These are phyloP conservation scores for Tyto alba DNA, from an alignment of 2,113 vertebrate genomes.

Conservation along the genomic window DNA sequence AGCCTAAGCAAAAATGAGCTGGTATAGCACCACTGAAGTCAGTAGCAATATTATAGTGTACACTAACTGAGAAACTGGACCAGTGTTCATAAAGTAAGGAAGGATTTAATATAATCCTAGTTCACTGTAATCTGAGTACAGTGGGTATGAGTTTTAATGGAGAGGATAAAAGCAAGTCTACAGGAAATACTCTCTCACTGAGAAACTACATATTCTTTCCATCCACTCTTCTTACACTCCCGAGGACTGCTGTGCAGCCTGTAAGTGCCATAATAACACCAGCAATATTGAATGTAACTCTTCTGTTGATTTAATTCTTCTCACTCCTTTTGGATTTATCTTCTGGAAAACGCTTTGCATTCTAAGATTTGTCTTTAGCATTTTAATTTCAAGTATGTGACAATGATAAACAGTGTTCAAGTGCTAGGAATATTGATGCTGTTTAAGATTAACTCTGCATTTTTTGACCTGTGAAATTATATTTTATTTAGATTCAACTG, in stretches of 20 bases:
- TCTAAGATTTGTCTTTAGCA: slow-evolving; percentile 11
- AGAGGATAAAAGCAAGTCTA: background rate
- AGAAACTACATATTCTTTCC: background rate
- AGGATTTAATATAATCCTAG: background rate
- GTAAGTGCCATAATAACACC: background rate
- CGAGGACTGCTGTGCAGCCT: background rate
- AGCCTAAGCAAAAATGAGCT: background rate
- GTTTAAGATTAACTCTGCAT: background rate
- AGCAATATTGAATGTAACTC: background rate
- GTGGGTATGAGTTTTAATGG: background rate
- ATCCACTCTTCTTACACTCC: background rate
- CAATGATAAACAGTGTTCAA: background rate
- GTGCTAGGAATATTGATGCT: background rate
- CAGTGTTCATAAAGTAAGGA: slow-evolving; percentile 3
- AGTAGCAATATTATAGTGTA: background rate
- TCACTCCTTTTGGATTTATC: slow-evolving; percentile 27
- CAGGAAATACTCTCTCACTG: background rate
- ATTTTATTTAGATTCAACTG: background rate
- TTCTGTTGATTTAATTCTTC: background rate
- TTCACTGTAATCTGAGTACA: background rate
- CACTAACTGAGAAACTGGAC: background rate
- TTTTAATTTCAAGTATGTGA: slow-evolving; percentile 46
- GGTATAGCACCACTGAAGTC: background rate
- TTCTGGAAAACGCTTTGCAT: slow-evolving; percentile 24
- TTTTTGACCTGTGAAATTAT: background rate